These are phyloP conservation scores for Sabatieria punctata DNA, from an alignment of 2,888 invertebrate species.

Conservation along the genomic window DNA sequence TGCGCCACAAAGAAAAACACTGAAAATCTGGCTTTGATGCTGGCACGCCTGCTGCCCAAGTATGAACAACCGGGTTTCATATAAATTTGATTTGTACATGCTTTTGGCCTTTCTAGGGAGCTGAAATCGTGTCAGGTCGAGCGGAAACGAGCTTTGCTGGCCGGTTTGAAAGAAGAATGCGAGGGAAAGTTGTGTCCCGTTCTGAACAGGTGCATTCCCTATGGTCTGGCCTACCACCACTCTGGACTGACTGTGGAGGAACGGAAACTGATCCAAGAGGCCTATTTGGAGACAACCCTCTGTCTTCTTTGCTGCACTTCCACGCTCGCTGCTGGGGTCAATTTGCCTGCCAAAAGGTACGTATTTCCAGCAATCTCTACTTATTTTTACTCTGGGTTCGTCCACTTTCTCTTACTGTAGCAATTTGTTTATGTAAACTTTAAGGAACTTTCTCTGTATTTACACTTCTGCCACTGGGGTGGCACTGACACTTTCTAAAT, in stretches of 20 bases:
- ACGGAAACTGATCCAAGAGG: constrained; percentile 52
- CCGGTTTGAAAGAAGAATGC: constrained; percentile 41
- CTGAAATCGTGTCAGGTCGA: neutral
- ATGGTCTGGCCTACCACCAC: constrained; percentile 83
- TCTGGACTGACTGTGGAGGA: constrained; percentile 66
- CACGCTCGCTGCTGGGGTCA: constrained; percentile 91
- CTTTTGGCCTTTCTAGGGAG: constrained; percentile 7
- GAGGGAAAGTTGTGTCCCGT: constrained; percentile 48
- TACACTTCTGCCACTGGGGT: too few species aligned
- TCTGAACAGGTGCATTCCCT: constrained; percentile 49
- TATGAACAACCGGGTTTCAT: too few species aligned
- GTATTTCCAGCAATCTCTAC: neutral
- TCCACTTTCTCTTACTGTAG: neutral
- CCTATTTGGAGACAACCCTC: constrained; percentile 45
- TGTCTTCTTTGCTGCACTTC: constrained; percentile 83
- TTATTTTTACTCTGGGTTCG: neutral
- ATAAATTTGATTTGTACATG: neutral
- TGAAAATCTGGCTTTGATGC: constrained; percentile 64
- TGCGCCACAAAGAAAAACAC: constrained; percentile 82
- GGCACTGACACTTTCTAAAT: too few species aligned
- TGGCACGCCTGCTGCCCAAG: constrained; percentile 48
- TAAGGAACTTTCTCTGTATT: too few species aligned
- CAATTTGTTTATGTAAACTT: too few species aligned
- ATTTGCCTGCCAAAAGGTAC: constrained; percentile 66
- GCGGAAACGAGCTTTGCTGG: neutral